Conservation (phyloP, 2,888 invertebrate species). For the Cephus rjabovi region DNA sequence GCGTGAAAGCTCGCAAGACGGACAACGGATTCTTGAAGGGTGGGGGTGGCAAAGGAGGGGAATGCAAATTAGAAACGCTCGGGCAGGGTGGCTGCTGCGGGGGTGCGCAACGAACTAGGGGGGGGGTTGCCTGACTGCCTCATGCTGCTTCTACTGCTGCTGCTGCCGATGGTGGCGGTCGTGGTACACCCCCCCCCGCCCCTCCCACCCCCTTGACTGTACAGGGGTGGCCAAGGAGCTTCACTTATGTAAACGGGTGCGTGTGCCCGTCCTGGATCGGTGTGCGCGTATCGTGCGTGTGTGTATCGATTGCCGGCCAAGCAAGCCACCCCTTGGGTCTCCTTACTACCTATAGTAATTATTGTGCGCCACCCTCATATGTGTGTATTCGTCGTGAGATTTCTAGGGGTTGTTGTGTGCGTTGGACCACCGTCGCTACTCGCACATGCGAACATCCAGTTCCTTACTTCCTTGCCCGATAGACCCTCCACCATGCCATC, state of each 20-base stretch:
- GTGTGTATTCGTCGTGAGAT: conserved; percentile 62
- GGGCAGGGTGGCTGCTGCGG: conserved; percentile 50
- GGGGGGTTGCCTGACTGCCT: conserved; percentile 11
- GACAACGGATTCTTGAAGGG: conserved; percentile 53
- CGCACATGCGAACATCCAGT: conserved; percentile 32
- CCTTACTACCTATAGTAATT: conserved; percentile 55
- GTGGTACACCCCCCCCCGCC: neutral
- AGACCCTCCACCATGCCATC: conserved; percentile 41
- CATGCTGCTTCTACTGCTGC: neutral
- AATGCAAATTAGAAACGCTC: conserved; percentile 66
- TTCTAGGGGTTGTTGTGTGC: conserved; percentile 36
- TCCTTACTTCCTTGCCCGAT: conserved; percentile 59
- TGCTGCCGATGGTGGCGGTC: neutral
- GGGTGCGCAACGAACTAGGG: conserved; percentile 24
- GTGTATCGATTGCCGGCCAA: conserved; percentile 65
- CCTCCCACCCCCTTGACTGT: conserved; percentile 15
- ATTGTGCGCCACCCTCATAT: conserved; percentile 58
- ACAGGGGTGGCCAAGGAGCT: conserved; percentile 58
- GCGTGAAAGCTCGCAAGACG: conserved; percentile 59
- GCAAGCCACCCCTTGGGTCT: conserved; percentile 43
- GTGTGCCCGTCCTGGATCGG: conserved; percentile 40
- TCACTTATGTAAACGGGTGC: conserved; percentile 62
- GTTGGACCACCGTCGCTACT: neutral
- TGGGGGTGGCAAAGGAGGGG: conserved; percentile 61
- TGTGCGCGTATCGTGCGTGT: conserved; percentile 51